Evolutionary conservation across 2,888 invertebrate species (phyloP), one percentile per base, ranked within the genome.

Genomic region (Xestia ashworthii): DNA sequence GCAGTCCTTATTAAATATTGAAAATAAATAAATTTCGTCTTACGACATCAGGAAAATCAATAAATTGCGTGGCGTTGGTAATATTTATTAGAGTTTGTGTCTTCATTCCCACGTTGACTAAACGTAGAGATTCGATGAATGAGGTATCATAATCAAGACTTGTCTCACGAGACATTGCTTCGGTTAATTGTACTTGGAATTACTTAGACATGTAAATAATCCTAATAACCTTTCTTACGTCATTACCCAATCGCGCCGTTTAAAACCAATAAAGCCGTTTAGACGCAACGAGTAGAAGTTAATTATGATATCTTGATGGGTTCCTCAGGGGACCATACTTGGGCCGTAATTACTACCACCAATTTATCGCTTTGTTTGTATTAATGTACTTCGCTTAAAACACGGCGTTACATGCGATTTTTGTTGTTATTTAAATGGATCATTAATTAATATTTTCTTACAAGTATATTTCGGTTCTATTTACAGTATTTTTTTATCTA

Each of bases 91-190:
- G 67, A 79, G 65, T 80, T 73, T 67, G 55, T 72, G 62, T 83
- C 76, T 86, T 25, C 67, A 60, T 85, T 86, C 83, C 80, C 83
- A 85, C 87, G 83, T 76, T 62, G 67, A 68, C 60, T 69, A 2
- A 74, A 75, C 60, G 76, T 71, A 75, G 73, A 71, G 77, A 71
- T 77, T 77, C 72, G 53, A 81, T 87, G 87, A 84, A 87, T 86
- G 84, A 71, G 70, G 25, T 78, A 79, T 73, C 71, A 69, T 78
- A 80, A 65, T 80, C 69, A 76, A 58, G 25, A 53, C 65, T 55
- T 76, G 68, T 82, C 84, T 68, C 76, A 84, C 76, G 78, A 86
- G 78, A 80, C 60, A 65, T 65, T 70, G 76, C 65, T 81, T 85
- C 55, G 60, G 58, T 38, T 84, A 78, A 86, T 86, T 80, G 73